phyloP scores from a whole-genome alignment of 2,113 vertebrate genomes.

The Bubo blakistoni region DNA sequence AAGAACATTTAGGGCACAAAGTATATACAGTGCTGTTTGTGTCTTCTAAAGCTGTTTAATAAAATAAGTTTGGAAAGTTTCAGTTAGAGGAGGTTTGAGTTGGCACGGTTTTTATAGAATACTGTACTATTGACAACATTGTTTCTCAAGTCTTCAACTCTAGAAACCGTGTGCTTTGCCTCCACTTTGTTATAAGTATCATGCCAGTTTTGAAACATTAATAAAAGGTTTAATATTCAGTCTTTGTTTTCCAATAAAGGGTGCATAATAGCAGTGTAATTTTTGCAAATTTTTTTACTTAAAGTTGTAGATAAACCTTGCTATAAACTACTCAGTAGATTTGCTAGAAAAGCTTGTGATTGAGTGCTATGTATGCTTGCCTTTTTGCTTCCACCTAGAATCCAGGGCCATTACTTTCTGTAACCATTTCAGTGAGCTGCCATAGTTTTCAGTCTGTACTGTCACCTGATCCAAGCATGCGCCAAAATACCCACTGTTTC shows the following conservation, averaged over 20 bases:
- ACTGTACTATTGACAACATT: background rate
- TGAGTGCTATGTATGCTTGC: slow-evolving; percentile 78
- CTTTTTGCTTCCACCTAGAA: slow-evolving; percentile 77
- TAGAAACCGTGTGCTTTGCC: background rate
- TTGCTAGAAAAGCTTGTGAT: slow-evolving; percentile 66
- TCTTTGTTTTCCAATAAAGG: background rate
- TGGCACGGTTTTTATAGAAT: background rate
- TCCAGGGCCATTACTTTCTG: slow-evolving; percentile 81
- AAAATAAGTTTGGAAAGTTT: background rate
- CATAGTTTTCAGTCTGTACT: slow-evolving; percentile 90
- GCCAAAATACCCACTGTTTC: slow-evolving; percentile 77
- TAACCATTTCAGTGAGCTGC: slow-evolving; percentile 95
- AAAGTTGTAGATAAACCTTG: slow-evolving; percentile 34
- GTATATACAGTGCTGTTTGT: background rate
- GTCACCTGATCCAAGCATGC: slow-evolving; percentile 92
- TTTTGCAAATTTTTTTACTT: slow-evolving; percentile 11
- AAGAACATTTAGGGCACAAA: background rate
- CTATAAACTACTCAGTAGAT: slow-evolving; percentile 15
- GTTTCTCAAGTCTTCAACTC: background rate
- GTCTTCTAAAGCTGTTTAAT: background rate
- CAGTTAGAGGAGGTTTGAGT: background rate
- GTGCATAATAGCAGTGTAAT: background rate
- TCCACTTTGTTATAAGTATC: background rate
- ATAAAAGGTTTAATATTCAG: slow-evolving; percentile 4
- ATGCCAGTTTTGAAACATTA: background rate